Conservation (phyloP, 2,888 invertebrate species). For the Macaria notata region DNA sequence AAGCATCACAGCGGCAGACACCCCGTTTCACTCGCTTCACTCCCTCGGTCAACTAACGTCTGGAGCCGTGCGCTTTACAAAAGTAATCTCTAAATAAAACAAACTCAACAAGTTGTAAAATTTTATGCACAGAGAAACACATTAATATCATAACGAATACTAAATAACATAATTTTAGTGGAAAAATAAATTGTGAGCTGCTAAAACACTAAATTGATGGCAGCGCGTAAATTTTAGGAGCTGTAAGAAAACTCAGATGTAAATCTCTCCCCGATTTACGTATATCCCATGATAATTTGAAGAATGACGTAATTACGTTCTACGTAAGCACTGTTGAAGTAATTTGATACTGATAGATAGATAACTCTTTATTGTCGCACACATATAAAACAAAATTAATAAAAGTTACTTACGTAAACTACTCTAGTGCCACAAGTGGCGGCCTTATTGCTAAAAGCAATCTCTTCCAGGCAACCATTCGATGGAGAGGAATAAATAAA, state of each 20-base stretch:
- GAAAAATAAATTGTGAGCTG: constrained; percentile 33
- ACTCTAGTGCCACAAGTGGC: too few relatives aligned
- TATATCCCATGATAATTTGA: constrained; percentile 31
- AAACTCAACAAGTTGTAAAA: constrained; percentile 22
- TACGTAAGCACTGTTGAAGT: constrained; percentile 11
- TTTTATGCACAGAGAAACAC: constrained; percentile 22
- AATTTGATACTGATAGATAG: constrained; percentile 7
- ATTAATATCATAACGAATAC: constrained; percentile 27
- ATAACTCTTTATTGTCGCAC: not conserved
- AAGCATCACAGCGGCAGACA: too few relatives aligned
- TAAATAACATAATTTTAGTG: constrained; percentile 30
- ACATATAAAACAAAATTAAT: too few relatives aligned
- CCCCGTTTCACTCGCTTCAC: too few relatives aligned
- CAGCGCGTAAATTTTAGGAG: constrained; percentile 30
- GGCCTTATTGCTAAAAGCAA: too few relatives aligned
- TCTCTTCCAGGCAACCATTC: too few relatives aligned
- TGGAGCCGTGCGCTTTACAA: constrained; percentile 18
- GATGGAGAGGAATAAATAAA: too few relatives aligned
- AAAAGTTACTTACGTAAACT: too few relatives aligned
- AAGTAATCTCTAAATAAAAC: constrained; percentile 23
- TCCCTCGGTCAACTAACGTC: too few relatives aligned
- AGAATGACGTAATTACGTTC: constrained; percentile 29
- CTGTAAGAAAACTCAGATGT: constrained; percentile 31
- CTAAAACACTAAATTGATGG: constrained; percentile 34
- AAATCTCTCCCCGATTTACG: constrained; percentile 37